Percentiles rank a stretch among this genome's conserved stretches.
These are phyloP conservation scores for Ambastaia sidthimunki DNA, from an alignment of 2,797 vertebrate genomes.

Conservation along the genomic window DNA sequence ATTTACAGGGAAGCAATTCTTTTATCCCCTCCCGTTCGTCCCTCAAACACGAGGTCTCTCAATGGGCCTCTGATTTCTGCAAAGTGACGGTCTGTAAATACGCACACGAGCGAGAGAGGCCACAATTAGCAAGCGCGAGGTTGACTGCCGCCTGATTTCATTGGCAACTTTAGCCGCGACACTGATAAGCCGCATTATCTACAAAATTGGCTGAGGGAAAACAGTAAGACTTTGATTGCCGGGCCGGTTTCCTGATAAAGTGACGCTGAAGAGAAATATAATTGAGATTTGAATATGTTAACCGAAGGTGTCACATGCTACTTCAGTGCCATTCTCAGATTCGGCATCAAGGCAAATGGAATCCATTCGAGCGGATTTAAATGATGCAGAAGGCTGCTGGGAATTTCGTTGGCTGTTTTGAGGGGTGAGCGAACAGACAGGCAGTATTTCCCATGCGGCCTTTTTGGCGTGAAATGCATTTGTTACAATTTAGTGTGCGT, in stretches of 20 bases:
- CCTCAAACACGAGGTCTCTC: conserved; percentile 87
- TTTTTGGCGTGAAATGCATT: conserved; percentile 86
- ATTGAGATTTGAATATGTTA: conserved; percentile 99
- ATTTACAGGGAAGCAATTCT: conserved; percentile 96
- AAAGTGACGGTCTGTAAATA: conserved; percentile 99
- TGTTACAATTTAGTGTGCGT: conserved; percentile 80
- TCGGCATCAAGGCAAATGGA: conserved; percentile 90
- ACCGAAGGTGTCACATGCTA: conserved; percentile 96
- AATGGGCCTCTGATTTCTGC: conserved; percentile 98
- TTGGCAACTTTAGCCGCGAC: conserved; percentile 98
- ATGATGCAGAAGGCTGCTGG: conserved; percentile 85
- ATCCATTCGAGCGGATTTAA: conserved; percentile 83
- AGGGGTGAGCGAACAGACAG: conserved; percentile 76
- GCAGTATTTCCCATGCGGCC: conserved; percentile 79
- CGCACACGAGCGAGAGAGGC: conserved; percentile 88
- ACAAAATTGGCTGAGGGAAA: conserved; percentile 99
- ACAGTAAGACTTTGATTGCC: conserved; percentile 99
- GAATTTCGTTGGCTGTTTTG: conserved; percentile 87
- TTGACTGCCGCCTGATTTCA: conserved; percentile 98
- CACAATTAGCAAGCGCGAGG: conserved; percentile 97
- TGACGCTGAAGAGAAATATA: conserved; percentile 99
- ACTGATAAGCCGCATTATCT: conserved; percentile 99
- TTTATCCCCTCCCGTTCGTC: conserved; percentile 52
- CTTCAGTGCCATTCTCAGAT: conserved; percentile 93
- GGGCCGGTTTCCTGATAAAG: conserved; percentile 99